Base-by-base conservation (phyloP, 1,140 invertebrate species). In the Drosophila yakuba region DNA sequence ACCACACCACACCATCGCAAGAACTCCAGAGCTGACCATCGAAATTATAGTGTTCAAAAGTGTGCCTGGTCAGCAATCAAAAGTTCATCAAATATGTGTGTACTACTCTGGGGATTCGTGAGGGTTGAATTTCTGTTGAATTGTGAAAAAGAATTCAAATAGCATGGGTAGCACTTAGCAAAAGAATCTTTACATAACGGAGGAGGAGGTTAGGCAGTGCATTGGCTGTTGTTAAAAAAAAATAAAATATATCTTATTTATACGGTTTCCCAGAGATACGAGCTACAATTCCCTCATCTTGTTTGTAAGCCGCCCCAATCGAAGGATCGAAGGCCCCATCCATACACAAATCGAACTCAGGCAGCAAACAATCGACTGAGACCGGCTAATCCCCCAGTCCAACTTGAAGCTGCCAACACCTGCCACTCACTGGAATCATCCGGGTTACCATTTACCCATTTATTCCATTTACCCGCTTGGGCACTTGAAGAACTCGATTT, bases 351-450 rank as follows among this genome's bases (percentile, higher is more conserved):
- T 61, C 39, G 8, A 44, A 56, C 48, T 23, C 32, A 44, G 39
- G 48, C 44, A 56, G 72, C 11, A 25, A 47, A 36, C 62, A 52
- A 63, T 68, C 45, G 38, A 55, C 41, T 78, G 45, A 81, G 39
- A 45, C 48, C 55, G 36, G 64, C 58, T 80, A 63, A 80, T 76
- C 50, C 78, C 55, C 14, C 44, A 50, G 56, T 20, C 47, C 43
- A 61, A 39, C 48, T 61, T 80, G 57, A 25, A 32, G 20, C 44
- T 60, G 38, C 58, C 72, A 83, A 82, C 74, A 82, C 80, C 80
- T 82, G 79, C 47, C 61, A 63, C 55, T 61, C 12, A 59, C 57
- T 39, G 17, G 50, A 78, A 43, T 50, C 60, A 48, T 64, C 55
- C 25, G 45, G 36, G 38, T 47, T 57, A 45, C 43, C 38, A 32